Evolutionary conservation across 2,888 invertebrate genomes (phyloP).

Genomic region (Brachyopa scutellaris): DNA sequence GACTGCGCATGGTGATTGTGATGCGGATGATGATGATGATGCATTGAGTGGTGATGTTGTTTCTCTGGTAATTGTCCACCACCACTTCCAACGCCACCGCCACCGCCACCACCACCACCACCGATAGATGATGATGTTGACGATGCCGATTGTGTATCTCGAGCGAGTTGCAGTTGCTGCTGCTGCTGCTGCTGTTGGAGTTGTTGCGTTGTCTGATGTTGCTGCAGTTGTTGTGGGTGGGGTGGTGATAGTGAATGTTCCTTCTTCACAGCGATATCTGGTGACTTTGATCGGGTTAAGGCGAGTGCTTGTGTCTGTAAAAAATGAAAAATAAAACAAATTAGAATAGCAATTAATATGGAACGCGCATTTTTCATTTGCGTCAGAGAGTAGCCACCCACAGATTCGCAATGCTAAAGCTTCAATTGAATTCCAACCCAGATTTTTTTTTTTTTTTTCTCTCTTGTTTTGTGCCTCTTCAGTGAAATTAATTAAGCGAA

Average conservation of each 20-base stretch:
- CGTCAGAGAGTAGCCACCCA: slow-evolving; percentile 70
- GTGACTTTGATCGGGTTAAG: slow-evolving; percentile 83
- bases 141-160: slow-evolving; percentile 68
- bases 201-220: slow-evolving; percentile 59
- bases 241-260: slow-evolving; percentile 80
- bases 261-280: slow-evolving; percentile 80
- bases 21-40: slow-evolving; percentile 51
- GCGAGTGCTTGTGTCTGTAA: slow-evolving; percentile 87
- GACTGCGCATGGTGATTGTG: slow-evolving; percentile 54
- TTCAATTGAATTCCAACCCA: slow-evolving; percentile 71
- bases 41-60: slow-evolving; percentile 56
- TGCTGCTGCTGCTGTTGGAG: slow-evolving; percentile 79
- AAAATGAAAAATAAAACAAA: slow-evolving; percentile 65
- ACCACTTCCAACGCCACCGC: background rate
- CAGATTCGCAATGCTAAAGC: slow-evolving; percentile 39
- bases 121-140: slow-evolving; percentile 59
- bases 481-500: slow-evolving; percentile 63
- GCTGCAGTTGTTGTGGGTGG: slow-evolving; percentile 74
- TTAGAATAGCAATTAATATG: slow-evolving; percentile 59
- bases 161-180: slow-evolving; percentile 75
- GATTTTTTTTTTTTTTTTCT: slow-evolving; percentile 35
- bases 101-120: slow-evolving; percentile 11
- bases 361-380: slow-evolving; percentile 68
- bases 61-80: slow-evolving; percentile 56
- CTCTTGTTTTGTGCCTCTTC: background rate